Percentiles rank a stretch among this genome's conserved stretches.
phyloP scores from a whole-genome alignment of 2,113 vertebrate species.

The Osmerus eperlanus region DNA sequence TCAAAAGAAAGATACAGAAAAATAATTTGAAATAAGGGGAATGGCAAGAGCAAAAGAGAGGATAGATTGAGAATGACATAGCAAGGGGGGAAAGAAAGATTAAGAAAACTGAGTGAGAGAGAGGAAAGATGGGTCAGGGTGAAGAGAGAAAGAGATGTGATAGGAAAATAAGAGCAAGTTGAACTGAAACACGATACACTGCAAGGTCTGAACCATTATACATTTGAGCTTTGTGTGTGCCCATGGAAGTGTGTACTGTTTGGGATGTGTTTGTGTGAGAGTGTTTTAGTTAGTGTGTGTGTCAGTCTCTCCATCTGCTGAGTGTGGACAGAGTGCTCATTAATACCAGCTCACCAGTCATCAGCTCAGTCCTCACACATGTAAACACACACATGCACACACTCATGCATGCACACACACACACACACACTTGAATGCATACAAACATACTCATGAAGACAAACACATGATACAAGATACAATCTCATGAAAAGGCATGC shows the following conservation, averaged over 20 bases:
- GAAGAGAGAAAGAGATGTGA: not conserved
- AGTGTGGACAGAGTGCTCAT: slow-evolving; percentile 62
- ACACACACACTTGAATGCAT: slow-evolving; percentile 4
- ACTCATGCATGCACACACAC: slow-evolving; percentile 30
- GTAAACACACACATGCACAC: slow-evolving; percentile 15
- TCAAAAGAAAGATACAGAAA: slow-evolving; percentile 13
- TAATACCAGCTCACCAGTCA: slow-evolving; percentile 62
- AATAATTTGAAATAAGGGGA: not conserved
- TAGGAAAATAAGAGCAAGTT: too few relatives aligned
- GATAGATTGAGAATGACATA: not conserved
- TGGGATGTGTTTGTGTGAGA: slow-evolving; percentile 30
- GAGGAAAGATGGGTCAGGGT: not conserved
- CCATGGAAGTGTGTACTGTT: slow-evolving; percentile 26
- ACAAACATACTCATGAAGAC: not conserved
- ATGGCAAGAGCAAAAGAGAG: too few relatives aligned
- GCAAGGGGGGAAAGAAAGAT: not conserved
- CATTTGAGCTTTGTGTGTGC: slow-evolving; percentile 18
- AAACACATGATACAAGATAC: not conserved
- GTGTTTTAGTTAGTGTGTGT: slow-evolving; percentile 41
- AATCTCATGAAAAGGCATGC: slow-evolving; percentile 1
- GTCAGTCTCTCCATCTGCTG: slow-evolving; percentile 66
- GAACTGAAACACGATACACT: too few relatives aligned
- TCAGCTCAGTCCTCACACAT: slow-evolving; percentile 47
- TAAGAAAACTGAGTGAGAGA: not conserved
- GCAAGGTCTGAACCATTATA: too few relatives aligned